Percentiles rank a stretch among this genome's conserved stretches.
Conservation (phyloP, 23 tunicate species). For the Oikopleura albicans region DNA sequence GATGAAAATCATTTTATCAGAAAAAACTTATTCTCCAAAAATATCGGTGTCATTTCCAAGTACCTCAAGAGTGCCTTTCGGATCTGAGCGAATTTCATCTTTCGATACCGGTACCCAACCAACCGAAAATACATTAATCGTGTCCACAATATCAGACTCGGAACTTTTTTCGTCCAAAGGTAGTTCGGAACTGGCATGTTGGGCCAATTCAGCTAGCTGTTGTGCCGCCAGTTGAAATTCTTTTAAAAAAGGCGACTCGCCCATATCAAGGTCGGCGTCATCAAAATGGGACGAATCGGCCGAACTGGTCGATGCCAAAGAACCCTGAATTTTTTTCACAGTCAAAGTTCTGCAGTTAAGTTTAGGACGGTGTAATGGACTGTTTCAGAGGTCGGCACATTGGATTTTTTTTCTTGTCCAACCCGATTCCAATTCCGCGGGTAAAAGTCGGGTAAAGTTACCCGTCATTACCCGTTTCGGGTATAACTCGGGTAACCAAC, state of each 20-base stretch:
- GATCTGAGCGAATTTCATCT: not conserved
- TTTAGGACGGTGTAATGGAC: too few relatives aligned
- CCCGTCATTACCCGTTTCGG: too few relatives aligned
- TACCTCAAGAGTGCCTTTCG: not conserved
- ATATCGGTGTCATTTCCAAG: too few relatives aligned
- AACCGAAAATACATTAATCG: not conserved
- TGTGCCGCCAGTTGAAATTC: not conserved
- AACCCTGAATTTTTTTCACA: not conserved
- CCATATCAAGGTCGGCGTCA: not conserved
- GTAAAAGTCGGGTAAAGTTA: too few relatives aligned
- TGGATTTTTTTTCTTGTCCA: too few relatives aligned
- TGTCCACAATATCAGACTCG: not conserved
- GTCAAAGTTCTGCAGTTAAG: too few relatives aligned
- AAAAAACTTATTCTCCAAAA: too few relatives aligned
- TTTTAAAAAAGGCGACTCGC: not conserved
- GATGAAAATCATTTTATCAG: too few relatives aligned
- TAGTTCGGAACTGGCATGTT: not conserved
- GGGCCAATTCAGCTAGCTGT: not conserved
- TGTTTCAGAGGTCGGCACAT: too few relatives aligned
- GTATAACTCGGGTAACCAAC: too few relatives aligned
- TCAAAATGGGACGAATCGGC: not conserved
- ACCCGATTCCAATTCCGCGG: too few relatives aligned
- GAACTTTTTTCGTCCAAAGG: not conserved
- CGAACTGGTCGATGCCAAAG: not conserved
- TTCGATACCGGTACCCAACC: slow-evolving; percentile 10